Evolutionary conservation across 1,140 invertebrate genomes (phyloP), one percentile per base, ranked within the genome.

Genomic region (Cecropterus lyciades): DNA sequence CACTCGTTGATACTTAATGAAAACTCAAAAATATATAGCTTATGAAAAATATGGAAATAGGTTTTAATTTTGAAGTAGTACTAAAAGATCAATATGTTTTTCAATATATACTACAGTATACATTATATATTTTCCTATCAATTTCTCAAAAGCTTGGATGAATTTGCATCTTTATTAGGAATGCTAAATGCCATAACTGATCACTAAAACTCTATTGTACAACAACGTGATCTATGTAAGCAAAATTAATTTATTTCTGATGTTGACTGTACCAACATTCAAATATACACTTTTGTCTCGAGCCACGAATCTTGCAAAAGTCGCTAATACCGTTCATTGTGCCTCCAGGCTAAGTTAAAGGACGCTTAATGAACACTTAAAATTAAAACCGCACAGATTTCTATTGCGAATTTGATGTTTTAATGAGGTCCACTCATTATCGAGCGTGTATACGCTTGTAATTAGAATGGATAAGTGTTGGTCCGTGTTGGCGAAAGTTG

Each of bases 361-460:
- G n/a, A 27, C n/a, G 17, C 20, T 49, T 27, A 24, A 49, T 27
- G 48, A 27, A 11, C 48, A 49, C 48, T 49, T 10, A 20, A 49
- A 49, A 49, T 49, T 49, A 49, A 49, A 49, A 49, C 48, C 20
- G 48, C 20, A 48, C 11, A 20, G 11, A 51, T 51, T 51, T 51
- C 24, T 51, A 30, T 30, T 51, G 48, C 24, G n/a, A 51, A 51
- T 30, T 51, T 30, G 24, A 51, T 17, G 48, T 20, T 51, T 24
- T 51, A 51, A 51, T 51, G 48, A 51, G 24, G 24, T 51, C n/a
- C 24, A 14, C n/a, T 51, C 48, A 51, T 51, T 51, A 51, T n/a
- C 24, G 48, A 51, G 24, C 48, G 3, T 48, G 20, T 49, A 27
- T 49, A 13, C 27, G 20, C 27, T 9, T 30, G 24, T 51, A 51